phyloP scores from a whole-genome alignment of 2,888 invertebrate genomes.

The Zhengitettix transpicula region DNA sequence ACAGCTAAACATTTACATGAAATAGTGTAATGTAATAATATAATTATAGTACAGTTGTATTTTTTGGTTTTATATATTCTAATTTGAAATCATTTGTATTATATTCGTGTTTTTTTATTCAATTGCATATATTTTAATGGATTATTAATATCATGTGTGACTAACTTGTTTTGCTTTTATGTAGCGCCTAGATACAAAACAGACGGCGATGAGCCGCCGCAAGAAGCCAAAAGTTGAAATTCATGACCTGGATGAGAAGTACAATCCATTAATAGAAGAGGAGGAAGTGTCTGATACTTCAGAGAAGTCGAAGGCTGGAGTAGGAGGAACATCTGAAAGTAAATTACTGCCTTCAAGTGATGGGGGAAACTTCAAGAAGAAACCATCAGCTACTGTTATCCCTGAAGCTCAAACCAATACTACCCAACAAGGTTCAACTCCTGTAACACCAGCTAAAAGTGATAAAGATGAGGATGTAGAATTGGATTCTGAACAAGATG shows the following conservation, averaged over 20 bases:
- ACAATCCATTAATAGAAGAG: constrained; percentile 30
- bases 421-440: constrained; percentile 1
- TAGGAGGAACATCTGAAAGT: constrained; percentile 26
- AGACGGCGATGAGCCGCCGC: too few species aligned
- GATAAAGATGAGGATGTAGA: constrained; percentile 25
- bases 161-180: too few species aligned
- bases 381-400: constrained; percentile 29
- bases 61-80: too few species aligned
- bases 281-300: constrained; percentile 44
- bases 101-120: too few species aligned
- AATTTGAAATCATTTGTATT: too few species aligned
- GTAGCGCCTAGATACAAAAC: too few species aligned
- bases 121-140: too few species aligned
- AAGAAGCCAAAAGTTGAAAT: constrained; percentile 35
- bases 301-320: constrained; percentile 21
- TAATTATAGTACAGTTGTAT: too few species aligned
- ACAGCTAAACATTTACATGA: too few species aligned
- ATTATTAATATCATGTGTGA: too few species aligned
- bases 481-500: constrained; percentile 34
- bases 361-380: too few species aligned
- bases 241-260: constrained; percentile 50
- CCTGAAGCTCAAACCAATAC: constrained; percentile 14
- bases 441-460: constrained; percentile 8
- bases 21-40: too few species aligned
- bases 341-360: constrained; percentile 25